A percentile compares a stretch with the other conserved stretches of the same genome.
Evolutionary conservation across 1,140 invertebrate genomes (phyloP).

Genomic region (Notospermus geniculatus): DNA sequence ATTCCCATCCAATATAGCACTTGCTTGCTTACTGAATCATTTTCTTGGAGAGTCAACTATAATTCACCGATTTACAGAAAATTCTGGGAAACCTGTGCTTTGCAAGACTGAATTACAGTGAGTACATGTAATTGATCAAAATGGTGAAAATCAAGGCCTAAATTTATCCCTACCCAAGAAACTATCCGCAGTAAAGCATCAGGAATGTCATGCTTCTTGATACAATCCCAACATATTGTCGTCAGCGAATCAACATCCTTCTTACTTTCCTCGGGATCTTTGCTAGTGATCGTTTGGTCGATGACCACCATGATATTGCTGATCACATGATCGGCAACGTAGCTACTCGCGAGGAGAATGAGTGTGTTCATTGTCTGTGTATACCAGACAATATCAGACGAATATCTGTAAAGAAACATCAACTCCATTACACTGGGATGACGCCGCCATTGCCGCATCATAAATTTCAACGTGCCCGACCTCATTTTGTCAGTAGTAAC

Average conservation of each 20-base stretch:
- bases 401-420: neutral
- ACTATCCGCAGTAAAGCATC: neutral
- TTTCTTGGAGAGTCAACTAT: too few species aligned
- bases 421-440: neutral
- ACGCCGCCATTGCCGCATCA: neutral
- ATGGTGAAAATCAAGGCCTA: neutral
- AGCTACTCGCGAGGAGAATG: neutral
- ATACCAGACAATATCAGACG: neutral
- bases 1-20: too few species aligned
- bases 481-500: too few species aligned
- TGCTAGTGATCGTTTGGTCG: neutral
- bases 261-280: neutral
- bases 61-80: too few species aligned
- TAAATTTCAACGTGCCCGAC: neutral
- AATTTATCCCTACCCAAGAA: neutral
- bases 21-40: too few species aligned
- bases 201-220: slow-evolving; percentile 2
- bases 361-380: neutral
- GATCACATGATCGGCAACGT: neutral
- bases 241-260: neutral
- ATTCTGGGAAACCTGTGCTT: too few species aligned
- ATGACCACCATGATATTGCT: neutral
- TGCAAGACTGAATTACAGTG: neutral
- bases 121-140: neutral
- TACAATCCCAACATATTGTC: neutral